phyloP scores from a whole-genome alignment of 1,140 invertebrate species.

The Nephotettix cincticeps region DNA sequence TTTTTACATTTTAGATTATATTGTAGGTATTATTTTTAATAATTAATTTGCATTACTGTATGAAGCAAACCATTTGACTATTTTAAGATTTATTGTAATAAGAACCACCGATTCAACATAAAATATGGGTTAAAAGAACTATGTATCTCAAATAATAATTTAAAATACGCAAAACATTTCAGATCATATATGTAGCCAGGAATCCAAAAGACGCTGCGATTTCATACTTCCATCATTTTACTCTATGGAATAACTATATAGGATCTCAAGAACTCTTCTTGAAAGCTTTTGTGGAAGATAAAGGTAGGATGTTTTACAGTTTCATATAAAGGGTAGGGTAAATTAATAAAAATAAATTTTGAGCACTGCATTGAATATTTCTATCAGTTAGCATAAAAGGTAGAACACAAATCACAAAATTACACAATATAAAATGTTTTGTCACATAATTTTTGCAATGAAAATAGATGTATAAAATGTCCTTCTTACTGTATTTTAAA shows the following conservation, averaged over 20 bases:
- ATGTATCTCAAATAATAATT: not conserved
- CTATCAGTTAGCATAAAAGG: no score
- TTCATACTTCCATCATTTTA: conserved; percentile 57
- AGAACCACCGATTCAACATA: not conserved
- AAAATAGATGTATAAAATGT: no score
- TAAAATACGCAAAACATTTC: conserved; percentile 26
- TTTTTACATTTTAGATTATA: not conserved
- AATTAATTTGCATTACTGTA: not conserved
- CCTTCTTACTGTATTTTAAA: no score
- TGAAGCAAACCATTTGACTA: not conserved
- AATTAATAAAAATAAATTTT: no score
- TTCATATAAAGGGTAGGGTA: no score
- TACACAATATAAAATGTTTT: no score
- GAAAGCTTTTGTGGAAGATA: conserved; percentile 47
- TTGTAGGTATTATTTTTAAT: not conserved
- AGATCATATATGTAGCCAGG: conserved; percentile 76
- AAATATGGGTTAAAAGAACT: not conserved
- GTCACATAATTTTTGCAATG: no score
- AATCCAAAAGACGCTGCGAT: conserved; percentile 71
- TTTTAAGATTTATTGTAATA: not conserved
- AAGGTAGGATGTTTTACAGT: no score
- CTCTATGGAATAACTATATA: conserved; percentile 42
- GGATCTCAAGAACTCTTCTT: conserved; percentile 50
- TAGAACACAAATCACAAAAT: no score
- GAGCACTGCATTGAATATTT: no score